A percentile compares a stretch with the other conserved stretches of the same genome.
phyloP scores from a whole-genome alignment of 1,140 invertebrate genomes.

The Trachymyrmex septentrionalis region DNA sequence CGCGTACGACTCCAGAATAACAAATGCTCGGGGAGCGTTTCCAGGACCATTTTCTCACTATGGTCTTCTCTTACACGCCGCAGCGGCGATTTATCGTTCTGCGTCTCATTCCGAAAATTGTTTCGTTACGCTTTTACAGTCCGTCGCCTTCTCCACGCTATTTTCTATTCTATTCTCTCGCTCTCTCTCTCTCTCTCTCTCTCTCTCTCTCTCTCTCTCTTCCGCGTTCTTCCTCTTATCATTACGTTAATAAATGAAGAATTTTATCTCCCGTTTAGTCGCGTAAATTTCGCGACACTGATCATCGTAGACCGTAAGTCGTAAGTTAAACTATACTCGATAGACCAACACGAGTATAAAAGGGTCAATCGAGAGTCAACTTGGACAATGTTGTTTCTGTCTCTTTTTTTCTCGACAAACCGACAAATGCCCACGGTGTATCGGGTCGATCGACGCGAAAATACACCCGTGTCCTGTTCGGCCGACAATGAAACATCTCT shows the following conservation, averaged over 20 bases:
- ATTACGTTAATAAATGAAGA: conserved; percentile 47
- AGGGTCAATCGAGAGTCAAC: conserved; percentile 41
- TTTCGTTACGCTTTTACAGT: conserved; percentile 77
- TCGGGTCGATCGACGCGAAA: conserved; percentile 75
- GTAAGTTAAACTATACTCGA: conserved; percentile 19
- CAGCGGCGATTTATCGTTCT: conserved; percentile 73
- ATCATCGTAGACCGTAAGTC: neutral
- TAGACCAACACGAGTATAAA: neutral
- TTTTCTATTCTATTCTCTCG: neutral
- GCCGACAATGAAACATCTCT: conserved; percentile 77
- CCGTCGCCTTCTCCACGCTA: conserved; percentile 40
- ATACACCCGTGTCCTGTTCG: conserved; percentile 70
- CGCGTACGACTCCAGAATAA: conserved; percentile 73
- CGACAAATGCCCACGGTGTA: conserved; percentile 75
- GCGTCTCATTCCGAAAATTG: conserved; percentile 76
- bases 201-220: neutral
- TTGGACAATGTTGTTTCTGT: conserved; percentile 39
- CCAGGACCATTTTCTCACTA: conserved; percentile 74
- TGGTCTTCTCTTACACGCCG: conserved; percentile 52
- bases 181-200: neutral
- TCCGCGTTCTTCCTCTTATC: neutral
- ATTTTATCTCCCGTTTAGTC: conserved; percentile 56
- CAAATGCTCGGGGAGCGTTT: conserved; percentile 75
- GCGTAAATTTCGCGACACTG: conserved; percentile 19
- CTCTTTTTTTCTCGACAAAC: conserved; percentile 39